phyloP scores from a whole-genome alignment of 2,888 invertebrate genomes.

The Harpalus rubripes region DNA sequence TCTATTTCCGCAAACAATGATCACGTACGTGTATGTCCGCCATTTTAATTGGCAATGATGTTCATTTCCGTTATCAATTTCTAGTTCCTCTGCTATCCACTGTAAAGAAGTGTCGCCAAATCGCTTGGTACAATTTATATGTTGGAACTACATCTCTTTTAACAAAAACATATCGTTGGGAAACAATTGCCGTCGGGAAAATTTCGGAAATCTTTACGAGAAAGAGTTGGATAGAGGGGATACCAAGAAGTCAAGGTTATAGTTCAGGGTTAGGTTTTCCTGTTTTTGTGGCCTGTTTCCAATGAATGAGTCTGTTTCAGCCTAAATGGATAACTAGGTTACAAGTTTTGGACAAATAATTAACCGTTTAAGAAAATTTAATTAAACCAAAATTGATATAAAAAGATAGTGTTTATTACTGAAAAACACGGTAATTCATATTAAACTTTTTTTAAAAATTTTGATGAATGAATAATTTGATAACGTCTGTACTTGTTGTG shows the following conservation, averaged over 20 bases:
- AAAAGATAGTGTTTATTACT: too few relatives aligned
- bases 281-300: constrained; percentile 42
- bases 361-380: too few relatives aligned
- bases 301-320: background rate
- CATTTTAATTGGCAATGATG: constrained; percentile 18
- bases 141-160: background rate
- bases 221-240: background rate
- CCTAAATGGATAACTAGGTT: background rate
- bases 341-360: background rate
- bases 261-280: constrained; percentile 48
- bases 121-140: constrained; percentile 37
- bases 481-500: too few relatives aligned
- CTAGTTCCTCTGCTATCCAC: background rate
- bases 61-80: constrained; percentile 42
- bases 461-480: too few relatives aligned
- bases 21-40: background rate
- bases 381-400: too few relatives aligned
- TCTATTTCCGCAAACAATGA: constrained; percentile 27
- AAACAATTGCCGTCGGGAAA: constrained; percentile 55
- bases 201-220: constrained; percentile 42
- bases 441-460: too few relatives aligned
- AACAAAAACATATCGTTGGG: constrained; percentile 56
- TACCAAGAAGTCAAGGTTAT: constrained; percentile 46
- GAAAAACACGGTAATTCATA: too few relatives aligned
- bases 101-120: constrained; percentile 28